Evolutionary conservation across 2,113 vertebrate genomes (phyloP).

Genomic region (Ranitomeya variabilis): DNA sequence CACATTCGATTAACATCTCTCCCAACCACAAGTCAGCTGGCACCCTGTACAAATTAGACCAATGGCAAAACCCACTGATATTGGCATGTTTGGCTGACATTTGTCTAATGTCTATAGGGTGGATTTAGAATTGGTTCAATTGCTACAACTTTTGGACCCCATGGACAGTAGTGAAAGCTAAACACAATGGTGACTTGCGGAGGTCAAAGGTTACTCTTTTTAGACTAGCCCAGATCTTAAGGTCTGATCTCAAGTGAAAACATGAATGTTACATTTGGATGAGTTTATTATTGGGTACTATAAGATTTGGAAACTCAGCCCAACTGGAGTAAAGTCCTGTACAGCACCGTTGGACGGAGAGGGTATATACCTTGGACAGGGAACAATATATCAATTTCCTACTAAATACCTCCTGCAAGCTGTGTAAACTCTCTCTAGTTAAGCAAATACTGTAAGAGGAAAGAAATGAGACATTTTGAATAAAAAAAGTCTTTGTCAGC

Average conservation of each 20-base stretch:
- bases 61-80: no score
- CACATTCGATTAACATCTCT: no score
- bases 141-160: no score
- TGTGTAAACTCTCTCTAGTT: constrained; percentile 39
- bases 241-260: background rate
- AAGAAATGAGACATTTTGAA: constrained; percentile 32
- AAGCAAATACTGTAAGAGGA: constrained; percentile 30
- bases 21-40: no score
- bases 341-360: background rate
- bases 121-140: no score
- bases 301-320: background rate
- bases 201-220: background rate
- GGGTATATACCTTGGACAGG: constrained; percentile 34
- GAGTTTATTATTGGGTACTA: background rate
- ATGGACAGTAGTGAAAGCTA: no score
- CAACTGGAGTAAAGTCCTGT: background rate
- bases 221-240: background rate
- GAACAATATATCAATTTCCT: constrained; percentile 47
- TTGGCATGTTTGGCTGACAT: no score
- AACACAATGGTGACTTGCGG: background rate
- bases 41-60: no score
- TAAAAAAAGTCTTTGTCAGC: constrained; percentile 44
- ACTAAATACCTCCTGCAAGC: constrained; percentile 32
- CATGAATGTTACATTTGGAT: constrained; percentile 5
- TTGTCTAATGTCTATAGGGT: no score